A percentile compares a stretch with the other conserved stretches of the same genome.
Evolutionary conservation across 1,140 invertebrate species (phyloP).

Genomic region (Octopus bimaculoides): DNA sequence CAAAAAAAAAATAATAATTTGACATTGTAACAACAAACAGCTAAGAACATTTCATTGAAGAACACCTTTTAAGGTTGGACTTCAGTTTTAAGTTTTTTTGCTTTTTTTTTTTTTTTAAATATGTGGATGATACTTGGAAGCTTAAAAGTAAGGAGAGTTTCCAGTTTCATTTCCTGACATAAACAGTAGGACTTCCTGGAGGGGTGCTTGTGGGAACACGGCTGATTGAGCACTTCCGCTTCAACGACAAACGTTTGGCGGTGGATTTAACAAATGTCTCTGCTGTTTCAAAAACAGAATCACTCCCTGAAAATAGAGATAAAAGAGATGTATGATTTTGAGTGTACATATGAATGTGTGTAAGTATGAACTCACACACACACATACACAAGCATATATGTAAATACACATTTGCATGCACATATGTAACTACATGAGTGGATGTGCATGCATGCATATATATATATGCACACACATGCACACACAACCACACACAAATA

Average conservation of each 20-base stretch:
- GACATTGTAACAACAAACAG: neutral
- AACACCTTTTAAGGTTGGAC: neutral
- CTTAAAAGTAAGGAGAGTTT: neutral
- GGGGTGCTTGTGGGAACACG: neutral
- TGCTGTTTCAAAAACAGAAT: neutral
- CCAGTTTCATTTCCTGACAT: neutral
- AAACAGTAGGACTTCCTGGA: constrained; percentile 1
- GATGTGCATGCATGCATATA: too few species aligned
- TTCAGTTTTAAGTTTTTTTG: neutral
- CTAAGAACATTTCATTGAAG: neutral
- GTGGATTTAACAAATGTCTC: neutral
- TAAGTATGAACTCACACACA: too few species aligned
- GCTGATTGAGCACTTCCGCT: neutral
- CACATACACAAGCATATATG: too few species aligned
- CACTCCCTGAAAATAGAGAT: neutral
- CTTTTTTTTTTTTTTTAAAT: neutral
- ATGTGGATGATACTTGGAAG: neutral
- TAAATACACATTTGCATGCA: too few species aligned
- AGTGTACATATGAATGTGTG: too few species aligned
- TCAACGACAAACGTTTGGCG: neutral
- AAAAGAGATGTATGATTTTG: too few species aligned
- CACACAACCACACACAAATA: too few species aligned
- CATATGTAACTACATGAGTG: too few species aligned
- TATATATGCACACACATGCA: too few species aligned
- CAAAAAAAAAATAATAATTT: neutral